Base-by-base conservation (phyloP, 1,140 invertebrate genomes). In the Philopotamus ludificatus region DNA sequence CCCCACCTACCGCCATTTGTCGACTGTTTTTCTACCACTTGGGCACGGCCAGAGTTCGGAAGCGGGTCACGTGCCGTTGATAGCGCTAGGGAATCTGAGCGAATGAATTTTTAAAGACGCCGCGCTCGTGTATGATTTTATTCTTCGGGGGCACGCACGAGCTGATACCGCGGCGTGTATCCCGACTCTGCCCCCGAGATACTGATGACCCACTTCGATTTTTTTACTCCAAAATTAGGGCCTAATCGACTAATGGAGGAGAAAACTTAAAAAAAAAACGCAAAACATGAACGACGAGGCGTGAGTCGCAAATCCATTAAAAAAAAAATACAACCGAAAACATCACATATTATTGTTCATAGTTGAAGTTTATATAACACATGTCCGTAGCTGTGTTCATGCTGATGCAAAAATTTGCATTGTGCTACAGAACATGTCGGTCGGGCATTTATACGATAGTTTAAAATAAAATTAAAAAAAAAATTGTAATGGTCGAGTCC, bases 61-160 rank as follows among this genome's bases (percentile, higher is more conserved):
- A 60, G 51, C 63, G 18, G 64, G 64, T 61, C 67, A 68, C 67
- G 67, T 68, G 62, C 50, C 26, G 26, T 51, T 63, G 60, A 67
- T 67, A 67, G 66, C 66, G 63, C 28, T 39, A 49, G 58, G 22
- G 44, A 63, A 68, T 68, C 63, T 65, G 58, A 59, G 67, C 45
- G 58, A 68, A 68, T 68, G 67, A 68, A 68, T 68, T 68, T 68
- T 68, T 68, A 68, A 65, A 55, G 57, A 65, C 44, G 34, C 20
- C 22, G 39, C 26, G 28, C 22, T 44, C 34, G 26, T 49, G 21
- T 62, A 47, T 22, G 26, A 28, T 26, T 50, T 51, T n/a, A 20
- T 34, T 42, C 28, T 15, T 53, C 8, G n/a, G n/a, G 20, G 18
- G 9, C 20, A 20, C 50, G 50, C 50, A 23, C 50, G 15, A 26